A percentile compares a stretch with the other conserved stretches of the same genome.
Evolutionary conservation across 2,888 invertebrate genomes (phyloP).

Genomic region (Orthosia cruda): DNA sequence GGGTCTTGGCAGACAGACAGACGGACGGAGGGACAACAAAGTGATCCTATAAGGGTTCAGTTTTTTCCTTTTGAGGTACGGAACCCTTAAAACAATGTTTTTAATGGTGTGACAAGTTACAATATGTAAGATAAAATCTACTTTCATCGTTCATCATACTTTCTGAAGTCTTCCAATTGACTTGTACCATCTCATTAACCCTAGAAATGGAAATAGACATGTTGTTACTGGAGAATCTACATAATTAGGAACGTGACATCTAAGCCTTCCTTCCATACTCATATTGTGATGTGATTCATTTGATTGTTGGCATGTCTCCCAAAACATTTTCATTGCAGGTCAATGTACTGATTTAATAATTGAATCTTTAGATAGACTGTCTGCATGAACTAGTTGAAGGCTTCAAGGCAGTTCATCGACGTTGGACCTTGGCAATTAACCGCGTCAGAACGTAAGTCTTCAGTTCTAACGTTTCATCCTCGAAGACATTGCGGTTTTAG

Average conservation of each 20-base stretch:
- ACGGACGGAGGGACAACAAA: too few species aligned
- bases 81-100: too few species aligned
- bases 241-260: not conserved
- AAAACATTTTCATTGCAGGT: conserved; percentile 24
- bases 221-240: not conserved
- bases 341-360: conserved; percentile 44
- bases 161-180: not conserved
- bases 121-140: too few species aligned
- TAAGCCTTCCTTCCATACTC: not conserved
- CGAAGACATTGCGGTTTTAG: conserved; percentile 78
- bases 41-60: too few species aligned
- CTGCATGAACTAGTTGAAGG: conserved; percentile 10
- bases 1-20: too few species aligned
- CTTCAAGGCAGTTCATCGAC: conserved; percentile 41
- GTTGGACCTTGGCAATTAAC: conserved; percentile 73
- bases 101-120: too few species aligned
- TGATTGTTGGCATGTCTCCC: conserved; percentile 4
- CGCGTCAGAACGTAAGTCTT: conserved; percentile 77
- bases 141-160: not conserved
- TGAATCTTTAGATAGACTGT: conserved; percentile 1
- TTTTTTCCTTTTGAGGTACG: too few species aligned
- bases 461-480: conserved; percentile 80
- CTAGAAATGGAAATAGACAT: not conserved
- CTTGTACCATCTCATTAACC: not conserved
- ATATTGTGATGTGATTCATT: conserved; percentile 20